Conservation (phyloP, 1,140 invertebrate species). For the Rhyacophila brunnea region DNA sequence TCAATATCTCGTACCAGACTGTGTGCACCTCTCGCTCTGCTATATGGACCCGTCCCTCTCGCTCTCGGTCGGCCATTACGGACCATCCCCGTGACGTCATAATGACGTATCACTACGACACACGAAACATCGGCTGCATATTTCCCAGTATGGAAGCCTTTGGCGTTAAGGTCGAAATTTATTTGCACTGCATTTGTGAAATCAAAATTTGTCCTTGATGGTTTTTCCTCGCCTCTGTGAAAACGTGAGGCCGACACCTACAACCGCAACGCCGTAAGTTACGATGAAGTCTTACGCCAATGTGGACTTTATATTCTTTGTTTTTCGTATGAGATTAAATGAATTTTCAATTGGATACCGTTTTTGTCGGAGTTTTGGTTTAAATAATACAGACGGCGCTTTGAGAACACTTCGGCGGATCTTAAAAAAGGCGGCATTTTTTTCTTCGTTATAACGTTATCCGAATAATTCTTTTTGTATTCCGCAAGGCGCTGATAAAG, state of each 20-base stretch:
- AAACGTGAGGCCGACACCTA: neutral
- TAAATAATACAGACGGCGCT: constrained; percentile 6
- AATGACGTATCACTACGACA: constrained; percentile 28
- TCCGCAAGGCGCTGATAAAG: constrained; percentile 2
- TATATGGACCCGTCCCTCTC: constrained; percentile 11
- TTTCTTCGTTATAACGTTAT: constrained; percentile 7
- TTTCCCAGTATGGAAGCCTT: constrained; percentile 3
- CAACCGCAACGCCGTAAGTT: constrained; percentile 8
- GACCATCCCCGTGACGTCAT: constrained; percentile 28
- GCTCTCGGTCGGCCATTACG: constrained; percentile 23
- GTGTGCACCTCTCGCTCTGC: neutral
- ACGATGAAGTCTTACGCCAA: constrained; percentile 2
- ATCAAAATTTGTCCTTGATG: constrained; percentile 21
- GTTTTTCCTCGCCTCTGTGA: constrained; percentile 10
- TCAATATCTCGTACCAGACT: constrained; percentile 32
- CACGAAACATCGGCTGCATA: constrained; percentile 5
- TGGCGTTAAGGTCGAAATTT: constrained; percentile 18
- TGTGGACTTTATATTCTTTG: neutral
- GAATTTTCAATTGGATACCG: neutral
- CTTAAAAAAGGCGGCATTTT: constrained; percentile 5
- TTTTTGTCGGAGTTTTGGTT: neutral
- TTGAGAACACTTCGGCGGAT: constrained; percentile 11
- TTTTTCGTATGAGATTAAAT: neutral
- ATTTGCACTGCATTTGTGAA: constrained; percentile 20
- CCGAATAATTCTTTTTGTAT: constrained; percentile 8